Evolutionary conservation across 2,888 invertebrate genomes (phyloP).

Genomic region (Alitta virens): DNA sequence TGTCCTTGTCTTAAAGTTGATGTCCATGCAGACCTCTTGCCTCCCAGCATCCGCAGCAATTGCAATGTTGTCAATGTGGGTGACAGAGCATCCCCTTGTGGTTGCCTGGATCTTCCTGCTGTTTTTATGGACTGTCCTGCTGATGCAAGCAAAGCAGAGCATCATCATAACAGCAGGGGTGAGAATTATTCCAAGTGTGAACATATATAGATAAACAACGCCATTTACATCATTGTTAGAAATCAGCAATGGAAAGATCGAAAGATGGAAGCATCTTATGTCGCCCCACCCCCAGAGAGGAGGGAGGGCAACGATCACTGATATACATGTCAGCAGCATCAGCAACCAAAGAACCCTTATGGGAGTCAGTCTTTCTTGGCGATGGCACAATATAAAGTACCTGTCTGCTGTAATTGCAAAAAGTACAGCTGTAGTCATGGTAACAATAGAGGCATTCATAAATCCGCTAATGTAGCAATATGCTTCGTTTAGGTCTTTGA

Average conservation of each 20-base stretch:
- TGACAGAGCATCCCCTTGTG: background rate
- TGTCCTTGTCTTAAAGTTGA: constrained; percentile 43
- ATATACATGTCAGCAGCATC: constrained; percentile 30
- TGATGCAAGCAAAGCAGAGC: constrained; percentile 36
- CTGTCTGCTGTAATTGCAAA: constrained; percentile 44
- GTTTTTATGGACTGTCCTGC: constrained; percentile 35
- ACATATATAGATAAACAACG: no score
- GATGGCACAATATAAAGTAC: constrained; percentile 41
- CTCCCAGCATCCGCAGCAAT: constrained; percentile 23
- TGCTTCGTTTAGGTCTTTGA: no score
- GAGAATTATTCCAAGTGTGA: constrained; percentile 12
- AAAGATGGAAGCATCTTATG: constrained; percentile 9
- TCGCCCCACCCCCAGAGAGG: constrained; percentile 35
- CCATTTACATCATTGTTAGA: no score
- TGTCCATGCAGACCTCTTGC: constrained; percentile 30
- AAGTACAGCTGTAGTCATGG: constrained; percentile 37
- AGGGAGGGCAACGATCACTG: constrained; percentile 30
- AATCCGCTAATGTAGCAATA: constrained; percentile 27
- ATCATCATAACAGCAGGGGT: constrained; percentile 38
- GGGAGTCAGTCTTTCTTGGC: constrained; percentile 36
- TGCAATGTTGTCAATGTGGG: constrained; percentile 25
- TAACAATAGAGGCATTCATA: constrained; percentile 34
- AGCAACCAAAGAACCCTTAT: constrained; percentile 32
- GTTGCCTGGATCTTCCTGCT: constrained; percentile 33
- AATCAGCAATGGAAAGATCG: no score